A percentile compares a stretch with the other conserved stretches of the same genome.
These are phyloP conservation scores for Mongoloraphidia duomilia DNA, from an alignment of 2,888 invertebrate species.

Conservation along the genomic window DNA sequence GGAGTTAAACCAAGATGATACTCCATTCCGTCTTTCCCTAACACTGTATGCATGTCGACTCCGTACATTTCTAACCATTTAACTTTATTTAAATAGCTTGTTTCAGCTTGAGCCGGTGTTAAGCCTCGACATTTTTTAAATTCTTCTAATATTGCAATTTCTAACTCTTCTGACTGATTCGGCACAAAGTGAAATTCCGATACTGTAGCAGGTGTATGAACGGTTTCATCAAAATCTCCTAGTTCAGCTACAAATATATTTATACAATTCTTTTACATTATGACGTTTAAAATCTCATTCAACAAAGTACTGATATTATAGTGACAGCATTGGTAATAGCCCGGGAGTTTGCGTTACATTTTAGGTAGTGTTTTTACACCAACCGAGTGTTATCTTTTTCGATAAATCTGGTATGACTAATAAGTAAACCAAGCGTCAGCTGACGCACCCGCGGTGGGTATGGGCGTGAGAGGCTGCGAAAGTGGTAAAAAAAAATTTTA, in stretches of 20 bases:
- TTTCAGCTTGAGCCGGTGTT: conserved; percentile 91
- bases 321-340: no score
- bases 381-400: no score
- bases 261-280: no score
- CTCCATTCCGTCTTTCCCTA: conserved; percentile 93
- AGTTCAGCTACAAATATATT: conserved; percentile 61
- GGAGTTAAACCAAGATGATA: conserved; percentile 95
- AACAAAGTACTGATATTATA: no score
- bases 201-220: conserved; percentile 91
- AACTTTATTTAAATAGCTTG: conserved; percentile 83
- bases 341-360: no score
- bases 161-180: conserved; percentile 92
- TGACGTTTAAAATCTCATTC: no score
- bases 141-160: conserved; percentile 84
- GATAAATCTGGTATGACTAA: no score
- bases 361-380: background rate
- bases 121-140: conserved; percentile 76
- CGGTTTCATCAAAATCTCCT: conserved; percentile 85
- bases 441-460: no score
- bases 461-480: no score
- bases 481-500: no score
- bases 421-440: no score
- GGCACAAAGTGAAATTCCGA: conserved; percentile 97
- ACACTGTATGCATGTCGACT: conserved; percentile 94
- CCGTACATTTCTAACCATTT: conserved; percentile 99